Percentiles rank a stretch among this genome's conserved stretches.
Evolutionary conservation across 2,113 vertebrate genomes (phyloP).

Genomic region (Paradoxurus hermaphroditus): DNA sequence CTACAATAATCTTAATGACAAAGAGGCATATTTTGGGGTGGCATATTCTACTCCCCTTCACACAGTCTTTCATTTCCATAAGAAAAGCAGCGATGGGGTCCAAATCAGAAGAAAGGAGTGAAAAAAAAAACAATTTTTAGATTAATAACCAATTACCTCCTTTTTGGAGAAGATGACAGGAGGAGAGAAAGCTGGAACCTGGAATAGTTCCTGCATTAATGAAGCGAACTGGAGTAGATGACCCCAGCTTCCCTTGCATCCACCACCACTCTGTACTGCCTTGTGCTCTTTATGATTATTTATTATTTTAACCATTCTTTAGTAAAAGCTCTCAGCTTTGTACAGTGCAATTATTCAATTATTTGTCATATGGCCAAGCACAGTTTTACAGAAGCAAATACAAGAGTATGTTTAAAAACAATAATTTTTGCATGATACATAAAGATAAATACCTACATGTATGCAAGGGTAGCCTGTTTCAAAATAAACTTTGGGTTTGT

Average conservation of each 20-base stretch:
- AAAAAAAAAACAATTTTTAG: not conserved
- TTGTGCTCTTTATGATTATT: not conserved
- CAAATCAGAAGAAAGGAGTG: not conserved
- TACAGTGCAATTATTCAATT: not conserved
- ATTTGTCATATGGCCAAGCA: not conserved
- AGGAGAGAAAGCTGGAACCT: not conserved
- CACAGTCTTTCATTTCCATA: conserved; percentile 2
- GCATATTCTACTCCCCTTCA: not conserved
- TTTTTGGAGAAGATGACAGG: not conserved
- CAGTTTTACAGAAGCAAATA: not conserved
- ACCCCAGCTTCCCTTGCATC: not conserved
- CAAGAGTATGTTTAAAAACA: not conserved
- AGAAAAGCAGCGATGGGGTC: not conserved
- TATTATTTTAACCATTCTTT: not conserved
- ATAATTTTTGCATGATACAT: not conserved
- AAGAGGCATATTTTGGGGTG: not conserved
- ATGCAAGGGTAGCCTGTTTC: not conserved
- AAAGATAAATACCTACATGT: not conserved
- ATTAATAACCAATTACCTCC: not conserved
- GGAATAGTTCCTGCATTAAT: not conserved
- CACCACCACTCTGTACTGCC: not conserved
- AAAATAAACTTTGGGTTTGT: not conserved
- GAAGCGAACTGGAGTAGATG: not conserved
- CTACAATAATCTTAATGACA: not conserved
- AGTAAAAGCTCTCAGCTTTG: not conserved